These are phyloP conservation scores for Diadegma fenestrale DNA, from an alignment of 2,888 invertebrate species.

Conservation along the genomic window DNA sequence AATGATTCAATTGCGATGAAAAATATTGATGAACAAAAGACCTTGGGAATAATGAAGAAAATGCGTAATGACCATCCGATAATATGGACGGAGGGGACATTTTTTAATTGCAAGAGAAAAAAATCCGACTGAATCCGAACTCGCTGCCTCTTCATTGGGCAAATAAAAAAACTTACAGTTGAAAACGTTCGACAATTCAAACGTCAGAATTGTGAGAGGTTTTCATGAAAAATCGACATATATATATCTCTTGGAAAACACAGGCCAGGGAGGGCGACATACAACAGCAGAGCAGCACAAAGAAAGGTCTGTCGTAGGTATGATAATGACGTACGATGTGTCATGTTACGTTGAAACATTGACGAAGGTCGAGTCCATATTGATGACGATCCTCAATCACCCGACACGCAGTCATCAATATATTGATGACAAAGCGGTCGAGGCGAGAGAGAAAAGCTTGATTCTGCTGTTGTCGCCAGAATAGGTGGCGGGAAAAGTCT, in stretches of 20 bases:
- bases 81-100: not conserved
- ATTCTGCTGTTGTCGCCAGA: slow-evolving; percentile 37
- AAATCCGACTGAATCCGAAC: not conserved
- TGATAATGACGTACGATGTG: slow-evolving; percentile 70
- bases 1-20: not conserved
- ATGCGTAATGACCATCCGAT: not conserved
- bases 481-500: slow-evolving; percentile 38
- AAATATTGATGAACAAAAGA: not conserved
- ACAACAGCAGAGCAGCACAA: slow-evolving; percentile 22
- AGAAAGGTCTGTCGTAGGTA: slow-evolving; percentile 50
- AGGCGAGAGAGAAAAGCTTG: slow-evolving; percentile 46
- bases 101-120: not conserved
- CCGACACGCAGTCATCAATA: slow-evolving; percentile 74
- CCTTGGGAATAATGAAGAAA: not conserved
- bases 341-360: slow-evolving; percentile 65
- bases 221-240: slow-evolving; percentile 16
- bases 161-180: not conserved
- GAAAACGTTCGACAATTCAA: not conserved
- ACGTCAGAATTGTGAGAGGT: not conserved
- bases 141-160: not conserved
- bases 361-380: slow-evolving; percentile 57
- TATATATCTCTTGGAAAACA: slow-evolving; percentile 9
- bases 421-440: slow-evolving; percentile 69
- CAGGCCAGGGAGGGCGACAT: slow-evolving; percentile 21
- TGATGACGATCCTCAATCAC: slow-evolving; percentile 73